Base-by-base conservation (phyloP, 2,888 invertebrate genomes). In the Syrista parreyssii region DNA sequence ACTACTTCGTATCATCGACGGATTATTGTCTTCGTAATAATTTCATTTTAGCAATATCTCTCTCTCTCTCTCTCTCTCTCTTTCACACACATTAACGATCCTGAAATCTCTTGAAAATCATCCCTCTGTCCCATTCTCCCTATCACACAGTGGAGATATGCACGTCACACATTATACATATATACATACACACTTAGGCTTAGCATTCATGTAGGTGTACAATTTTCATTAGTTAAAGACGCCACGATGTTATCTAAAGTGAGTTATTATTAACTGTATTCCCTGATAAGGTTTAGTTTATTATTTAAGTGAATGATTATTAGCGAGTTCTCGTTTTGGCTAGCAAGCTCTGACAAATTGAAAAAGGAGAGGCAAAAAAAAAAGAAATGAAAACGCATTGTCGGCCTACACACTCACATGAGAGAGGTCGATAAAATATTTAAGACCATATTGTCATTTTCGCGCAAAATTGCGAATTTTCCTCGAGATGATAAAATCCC, bases 211-310 rank as follows among this genome's bases (percentile, higher is more conserved):
- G 55, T 55, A 55, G 55, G 55, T 71, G 31, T 71, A 31, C 12
- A 33, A 31, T 31, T 71, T 71, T 33, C 31, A 71, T 71, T 71
- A 71, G 31, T 33, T 33, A 32, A 71, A 32, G 31, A 71, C 71
- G 30, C 31, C 33, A 71, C 33, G 12, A 71, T 71, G 31, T 31
- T 71, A 31, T 32, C 33, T 71, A 71, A 32, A 31, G 71, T 23
- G 31, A 33, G 33, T 71, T 71, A 71, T 71, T 33, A 71, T 71
- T 71, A 71, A 32, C 71, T 32, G 55, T 55, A 55, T 77, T 75
- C 15, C 6, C 31, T 79, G 78, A 72, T 75, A 79, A 77, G 74
- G 72, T 79, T 81, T 81, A 77, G 75, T 74, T 77, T 55, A 73
- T 80, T 79, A 55, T 6, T 55, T 34, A n/a, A 74, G 23, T 30